Conservation (phyloP, 2,797 vertebrate genomes). For the Neopelma chrysocephalum region DNA sequence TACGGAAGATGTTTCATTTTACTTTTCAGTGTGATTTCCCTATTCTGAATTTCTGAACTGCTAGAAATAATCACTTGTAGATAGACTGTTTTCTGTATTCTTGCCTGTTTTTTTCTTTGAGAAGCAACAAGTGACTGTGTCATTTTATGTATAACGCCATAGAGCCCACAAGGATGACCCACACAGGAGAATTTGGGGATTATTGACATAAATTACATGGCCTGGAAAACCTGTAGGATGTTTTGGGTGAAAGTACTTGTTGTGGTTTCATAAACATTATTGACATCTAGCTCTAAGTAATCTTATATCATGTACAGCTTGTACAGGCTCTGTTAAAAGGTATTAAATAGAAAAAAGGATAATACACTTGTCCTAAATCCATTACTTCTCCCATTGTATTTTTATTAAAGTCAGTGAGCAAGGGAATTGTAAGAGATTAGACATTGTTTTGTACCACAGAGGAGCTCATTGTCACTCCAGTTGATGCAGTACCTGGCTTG, state of each 20-base stretch:
- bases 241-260: not conserved
- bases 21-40: not conserved
- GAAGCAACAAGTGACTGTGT: not conserved
- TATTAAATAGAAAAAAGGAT: not conserved
- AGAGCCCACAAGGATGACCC: not conserved
- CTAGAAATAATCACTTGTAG: not conserved
- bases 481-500: conserved; percentile 11
- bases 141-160: not conserved
- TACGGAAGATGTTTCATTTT: not conserved
- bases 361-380: conserved; percentile 37
- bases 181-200: not conserved
- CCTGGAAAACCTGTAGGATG: not conserved
- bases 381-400: conserved; percentile 40
- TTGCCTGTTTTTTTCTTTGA: not conserved
- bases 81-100: not conserved
- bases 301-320: not conserved
- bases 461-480: not conserved
- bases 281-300: not conserved
- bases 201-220: not conserved
- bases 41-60: not conserved
- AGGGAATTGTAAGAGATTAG: conserved; percentile 53
- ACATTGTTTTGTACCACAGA: conserved; percentile 23
- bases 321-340: not conserved
- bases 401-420: conserved; percentile 47
- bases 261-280: not conserved